Evolutionary conservation across 1,140 invertebrate genomes (phyloP).

Genomic region (Diorhabda carinulata): DNA sequence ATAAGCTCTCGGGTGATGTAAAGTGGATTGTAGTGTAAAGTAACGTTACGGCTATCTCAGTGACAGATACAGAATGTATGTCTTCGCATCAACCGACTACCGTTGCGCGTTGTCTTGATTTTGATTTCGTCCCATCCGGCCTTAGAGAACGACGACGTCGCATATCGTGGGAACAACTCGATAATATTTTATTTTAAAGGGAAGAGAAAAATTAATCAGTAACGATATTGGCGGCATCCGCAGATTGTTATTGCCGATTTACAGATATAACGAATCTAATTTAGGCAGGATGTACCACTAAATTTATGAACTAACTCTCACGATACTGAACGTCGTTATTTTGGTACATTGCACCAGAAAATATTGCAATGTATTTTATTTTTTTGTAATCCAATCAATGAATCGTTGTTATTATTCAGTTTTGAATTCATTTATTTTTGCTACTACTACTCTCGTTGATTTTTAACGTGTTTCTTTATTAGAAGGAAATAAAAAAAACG

Average conservation of each 20-base stretch:
- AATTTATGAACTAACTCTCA: too few relatives aligned
- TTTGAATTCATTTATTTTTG: too few relatives aligned
- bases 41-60: neutral
- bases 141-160: neutral
- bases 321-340: too few relatives aligned
- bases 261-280: neutral
- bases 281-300: neutral
- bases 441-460: too few relatives aligned
- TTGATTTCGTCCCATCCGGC: conserved; percentile 1
- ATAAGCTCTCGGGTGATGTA: neutral
- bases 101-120: neutral
- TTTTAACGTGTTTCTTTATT: too few relatives aligned
- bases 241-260: neutral
- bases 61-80: conserved; percentile 1
- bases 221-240: neutral
- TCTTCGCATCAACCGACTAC: neutral
- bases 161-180: neutral
- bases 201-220: neutral
- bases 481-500: neutral
- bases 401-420: too few relatives aligned
- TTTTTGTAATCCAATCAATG: too few relatives aligned
- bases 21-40: neutral
- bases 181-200: neutral
- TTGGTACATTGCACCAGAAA: too few relatives aligned
- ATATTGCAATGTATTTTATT: too few relatives aligned